Base-by-base conservation (phyloP, 1,140 invertebrate species). In the Drosophila baimaii region DNA sequence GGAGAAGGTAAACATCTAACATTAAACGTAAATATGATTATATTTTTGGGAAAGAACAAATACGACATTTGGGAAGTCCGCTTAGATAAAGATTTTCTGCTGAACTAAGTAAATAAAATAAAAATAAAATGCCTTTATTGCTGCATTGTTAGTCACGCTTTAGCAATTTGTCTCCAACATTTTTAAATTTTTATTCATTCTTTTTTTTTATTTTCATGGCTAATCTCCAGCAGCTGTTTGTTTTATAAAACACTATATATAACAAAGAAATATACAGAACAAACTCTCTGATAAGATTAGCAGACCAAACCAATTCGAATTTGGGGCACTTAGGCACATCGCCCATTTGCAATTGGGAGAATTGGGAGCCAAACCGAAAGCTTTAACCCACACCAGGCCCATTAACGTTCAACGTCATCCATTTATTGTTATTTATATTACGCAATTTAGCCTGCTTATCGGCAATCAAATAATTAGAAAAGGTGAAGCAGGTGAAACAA, bases 381-480 rank as follows among this genome's bases (percentile, higher is more conserved):
- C 23, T 29, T 68, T 41, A 66, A 33, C 33, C 25, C 43, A 35
- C 15, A 15, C 33, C 62, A 39, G 6, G 15, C 19, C 17, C 33
- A 66, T 57, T 65, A 46, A 39, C 54, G 17, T 23, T 66, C 17
- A 39, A 58, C 69, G 66, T 72, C 69, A 72, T 71, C 49, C 66
- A 71, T 58, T 72, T 58, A 49, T 33, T 58, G 69, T 31, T 71
- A 57, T 71, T 71, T 71, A 72, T 72, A 71, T 71, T 72, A 71
- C 66, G 68, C 51, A 72, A 71, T 58, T 71, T 70, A 23, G 27
- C 52, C 69, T 31, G 69, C 82, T 85, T 85, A 85, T 88, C 79
- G 59, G 8, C 61, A 75, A 88, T 85, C 79, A 85, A 78, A 82
- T 82, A 86, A 85, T 85, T 86, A 70, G 35, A 54, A 49, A 71